These are phyloP conservation scores for Spea hammondii DNA, from an alignment of 2,797 vertebrate species.

Conservation along the genomic window DNA sequence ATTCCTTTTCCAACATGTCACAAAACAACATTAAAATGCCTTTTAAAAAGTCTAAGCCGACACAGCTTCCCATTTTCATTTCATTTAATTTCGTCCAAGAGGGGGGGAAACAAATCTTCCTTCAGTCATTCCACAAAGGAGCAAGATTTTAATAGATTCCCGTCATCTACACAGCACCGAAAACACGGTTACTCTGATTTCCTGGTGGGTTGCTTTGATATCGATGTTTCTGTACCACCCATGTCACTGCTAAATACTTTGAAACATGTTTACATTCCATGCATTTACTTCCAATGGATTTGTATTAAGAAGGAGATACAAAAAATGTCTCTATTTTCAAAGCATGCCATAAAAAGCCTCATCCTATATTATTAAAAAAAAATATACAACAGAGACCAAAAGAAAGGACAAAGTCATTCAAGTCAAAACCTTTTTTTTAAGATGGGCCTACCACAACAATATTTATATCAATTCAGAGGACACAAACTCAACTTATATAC, in stretches of 20 bases:
- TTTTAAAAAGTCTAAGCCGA: constrained; percentile 31
- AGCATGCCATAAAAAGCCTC: too few species aligned
- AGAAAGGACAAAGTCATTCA: too few species aligned
- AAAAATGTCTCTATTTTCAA: background rate
- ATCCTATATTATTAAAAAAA: too few species aligned
- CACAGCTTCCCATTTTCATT: constrained; percentile 15
- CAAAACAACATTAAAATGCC: constrained; percentile 26
- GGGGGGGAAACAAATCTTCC: constrained; percentile 10
- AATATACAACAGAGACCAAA: too few species aligned
- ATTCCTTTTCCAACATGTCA: constrained; percentile 24
- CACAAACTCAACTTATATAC: too few species aligned
- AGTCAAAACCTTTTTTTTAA: too few species aligned
- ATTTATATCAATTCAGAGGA: too few species aligned
- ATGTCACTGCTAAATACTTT: constrained; percentile 21
- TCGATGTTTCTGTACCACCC: constrained; percentile 12
- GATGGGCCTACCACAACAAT: too few species aligned
- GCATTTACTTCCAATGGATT: constrained; percentile 21
- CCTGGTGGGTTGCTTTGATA: constrained; percentile 29
- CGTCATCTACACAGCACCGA: constrained; percentile 19
- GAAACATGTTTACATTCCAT: constrained; percentile 38
- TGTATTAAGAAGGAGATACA: constrained; percentile 14
- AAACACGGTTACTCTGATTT: constrained; percentile 19
- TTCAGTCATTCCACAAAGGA: constrained; percentile 20
- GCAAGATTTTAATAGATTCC: constrained; percentile 40
- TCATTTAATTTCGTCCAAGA: constrained; percentile 28